Percentiles rank a stretch among this genome's conserved stretches.
Evolutionary conservation across 2,888 invertebrate species (phyloP).

Genomic region (Cyclophora punctaria): DNA sequence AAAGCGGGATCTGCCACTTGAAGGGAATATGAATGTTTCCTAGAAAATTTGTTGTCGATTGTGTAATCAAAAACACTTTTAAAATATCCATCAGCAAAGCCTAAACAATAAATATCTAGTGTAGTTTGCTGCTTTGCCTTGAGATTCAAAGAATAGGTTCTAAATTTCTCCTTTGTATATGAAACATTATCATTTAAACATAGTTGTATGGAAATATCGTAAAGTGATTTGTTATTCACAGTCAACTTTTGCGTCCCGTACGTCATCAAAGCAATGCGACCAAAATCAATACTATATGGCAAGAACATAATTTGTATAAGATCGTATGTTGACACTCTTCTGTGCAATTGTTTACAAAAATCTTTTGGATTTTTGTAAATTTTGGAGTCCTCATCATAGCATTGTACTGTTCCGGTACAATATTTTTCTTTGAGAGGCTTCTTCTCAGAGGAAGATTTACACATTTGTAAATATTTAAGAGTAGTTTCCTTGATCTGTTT

Average conservation of each 20-base stretch:
- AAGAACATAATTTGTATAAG: constrained; percentile 41
- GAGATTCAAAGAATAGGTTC: constrained; percentile 28
- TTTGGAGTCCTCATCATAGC: constrained; percentile 23
- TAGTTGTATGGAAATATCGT: constrained; percentile 37
- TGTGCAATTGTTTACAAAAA: constrained; percentile 35
- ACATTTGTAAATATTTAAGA: constrained; percentile 31
- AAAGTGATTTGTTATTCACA: constrained; percentile 49
- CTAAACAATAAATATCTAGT: constrained; percentile 40
- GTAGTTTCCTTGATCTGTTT: constrained; percentile 30
- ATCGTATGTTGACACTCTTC: constrained; percentile 34
- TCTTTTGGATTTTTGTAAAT: constrained; percentile 15
- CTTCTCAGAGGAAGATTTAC: constrained; percentile 29
- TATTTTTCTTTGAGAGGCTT: constrained; percentile 28
- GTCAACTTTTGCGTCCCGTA: constrained; percentile 39
- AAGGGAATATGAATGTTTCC: constrained; percentile 45
- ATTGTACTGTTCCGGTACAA: constrained; percentile 32
- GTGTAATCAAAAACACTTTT: constrained; percentile 42
- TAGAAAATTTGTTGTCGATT: constrained; percentile 44
- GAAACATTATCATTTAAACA: constrained; percentile 33
- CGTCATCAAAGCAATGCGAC: constrained; percentile 45
- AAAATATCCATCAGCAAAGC: constrained; percentile 36
- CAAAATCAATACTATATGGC: constrained; percentile 50
- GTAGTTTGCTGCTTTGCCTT: constrained; percentile 35
- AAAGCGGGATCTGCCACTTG: constrained; percentile 45
- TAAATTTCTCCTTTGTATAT: constrained; percentile 32